These are phyloP conservation scores for Bimastos eiseni DNA, from an alignment of 2,888 invertebrate genomes.

Conservation along the genomic window DNA sequence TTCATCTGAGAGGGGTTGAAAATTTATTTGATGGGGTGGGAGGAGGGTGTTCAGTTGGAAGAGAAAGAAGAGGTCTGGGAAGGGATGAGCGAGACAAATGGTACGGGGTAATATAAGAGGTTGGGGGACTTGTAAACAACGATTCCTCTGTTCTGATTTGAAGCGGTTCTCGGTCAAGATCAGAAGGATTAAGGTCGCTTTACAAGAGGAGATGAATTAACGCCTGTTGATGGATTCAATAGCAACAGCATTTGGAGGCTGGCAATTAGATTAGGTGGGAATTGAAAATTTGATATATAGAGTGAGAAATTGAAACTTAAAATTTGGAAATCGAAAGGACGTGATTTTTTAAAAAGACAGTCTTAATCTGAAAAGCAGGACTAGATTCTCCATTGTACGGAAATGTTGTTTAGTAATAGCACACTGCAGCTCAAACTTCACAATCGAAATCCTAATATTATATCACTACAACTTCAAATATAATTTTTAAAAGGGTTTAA, in stretches of 20 bases:
- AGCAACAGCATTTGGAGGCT: background rate
- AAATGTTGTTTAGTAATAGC: background rate
- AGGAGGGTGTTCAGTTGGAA: background rate
- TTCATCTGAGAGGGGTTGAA: background rate
- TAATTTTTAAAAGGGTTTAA: no score
- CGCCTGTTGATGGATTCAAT: background rate
- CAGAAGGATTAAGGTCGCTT: background rate
- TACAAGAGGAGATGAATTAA: background rate
- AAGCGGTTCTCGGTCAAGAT: background rate
- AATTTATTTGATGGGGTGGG: background rate
- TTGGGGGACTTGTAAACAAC: background rate
- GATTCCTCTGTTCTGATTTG: background rate
- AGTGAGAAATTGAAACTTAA: background rate
- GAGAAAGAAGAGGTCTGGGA: background rate
- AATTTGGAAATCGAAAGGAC: background rate
- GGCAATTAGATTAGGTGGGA: background rate
- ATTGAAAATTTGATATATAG: background rate
- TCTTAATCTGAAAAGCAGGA: no score
- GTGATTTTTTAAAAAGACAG: background rate
- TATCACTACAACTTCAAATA: no score
- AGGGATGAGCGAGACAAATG: background rate
- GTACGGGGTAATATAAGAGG: background rate
- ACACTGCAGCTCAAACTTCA: background rate
- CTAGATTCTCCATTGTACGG: background rate
- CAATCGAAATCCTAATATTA: background rate